phyloP scores from a whole-genome alignment of 2,888 invertebrate species.

The Pantelozetes paolii region DNA sequence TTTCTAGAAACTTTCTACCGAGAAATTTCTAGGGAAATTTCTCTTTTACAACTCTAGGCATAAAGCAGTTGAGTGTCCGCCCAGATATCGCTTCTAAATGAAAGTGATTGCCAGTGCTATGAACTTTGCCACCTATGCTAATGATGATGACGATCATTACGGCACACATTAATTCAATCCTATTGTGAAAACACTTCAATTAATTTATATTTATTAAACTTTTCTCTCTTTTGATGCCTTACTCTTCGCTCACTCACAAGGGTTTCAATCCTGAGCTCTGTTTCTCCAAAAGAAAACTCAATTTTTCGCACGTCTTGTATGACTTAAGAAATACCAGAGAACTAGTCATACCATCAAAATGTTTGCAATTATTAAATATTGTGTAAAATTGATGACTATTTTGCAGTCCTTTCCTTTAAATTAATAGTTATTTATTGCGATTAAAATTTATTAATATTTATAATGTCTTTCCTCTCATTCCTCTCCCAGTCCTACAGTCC shows the following conservation, averaged over 20 bases:
- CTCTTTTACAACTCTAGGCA: too few species aligned
- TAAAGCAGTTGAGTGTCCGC: slow-evolving; percentile 27
- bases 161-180: slow-evolving; percentile 5
- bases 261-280: background rate
- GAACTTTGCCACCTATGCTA: slow-evolving; percentile 32
- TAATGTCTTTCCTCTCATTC: slow-evolving; percentile 5
- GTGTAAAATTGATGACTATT: slow-evolving; percentile 38
- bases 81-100: slow-evolving; percentile 17
- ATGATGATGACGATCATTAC: slow-evolving; percentile 28
- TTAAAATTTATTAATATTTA: slow-evolving; percentile 39
- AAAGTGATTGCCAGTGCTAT: slow-evolving; percentile 35
- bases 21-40: too few species aligned
- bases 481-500: background rate
- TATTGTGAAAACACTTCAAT: slow-evolving; percentile 22
- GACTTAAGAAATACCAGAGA: background rate
- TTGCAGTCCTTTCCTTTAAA: slow-evolving; percentile 29
- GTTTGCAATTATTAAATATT: slow-evolving; percentile 33
- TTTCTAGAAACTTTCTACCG: too few species aligned
- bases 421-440: slow-evolving; percentile 37
- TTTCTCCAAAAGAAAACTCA: slow-evolving; percentile 1
- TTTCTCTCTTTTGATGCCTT: background rate
- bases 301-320: background rate
- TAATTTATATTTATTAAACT: slow-evolving; percentile 30
- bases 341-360: slow-evolving; percentile 27
- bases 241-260: background rate